phyloP scores from a whole-genome alignment of 2,797 vertebrate species.

The Urosaurus nigricauda region DNA sequence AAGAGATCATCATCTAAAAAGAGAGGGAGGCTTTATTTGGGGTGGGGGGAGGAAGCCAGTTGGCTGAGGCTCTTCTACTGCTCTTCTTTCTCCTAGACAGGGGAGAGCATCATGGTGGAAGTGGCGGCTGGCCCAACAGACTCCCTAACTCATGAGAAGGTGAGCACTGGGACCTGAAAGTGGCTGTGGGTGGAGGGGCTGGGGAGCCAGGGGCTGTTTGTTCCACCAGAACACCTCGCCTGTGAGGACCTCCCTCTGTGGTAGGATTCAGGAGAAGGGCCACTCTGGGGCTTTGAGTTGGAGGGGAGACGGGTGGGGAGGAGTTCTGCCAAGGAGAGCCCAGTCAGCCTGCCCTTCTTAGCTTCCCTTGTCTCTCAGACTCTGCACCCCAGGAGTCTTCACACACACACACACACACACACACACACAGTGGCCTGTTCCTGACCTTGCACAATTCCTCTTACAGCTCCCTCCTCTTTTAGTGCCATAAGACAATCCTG shows the following conservation, averaged over 20 bases:
- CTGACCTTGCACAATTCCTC: not conserved
- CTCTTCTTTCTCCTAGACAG: slow-evolving; percentile 80
- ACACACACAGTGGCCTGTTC: not conserved
- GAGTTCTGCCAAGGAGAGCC: not conserved
- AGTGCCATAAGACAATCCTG: no score
- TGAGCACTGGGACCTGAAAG: slow-evolving; percentile 49
- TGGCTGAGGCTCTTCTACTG: not conserved
- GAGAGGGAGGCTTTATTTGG: not conserved
- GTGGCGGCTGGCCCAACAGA: slow-evolving; percentile 94
- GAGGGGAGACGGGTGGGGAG: no score
- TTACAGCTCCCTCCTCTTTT: no score
- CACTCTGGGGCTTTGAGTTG: not conserved
- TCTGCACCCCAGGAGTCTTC: no score
- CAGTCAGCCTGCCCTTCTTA: no score
- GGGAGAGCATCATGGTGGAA: slow-evolving; percentile 98
- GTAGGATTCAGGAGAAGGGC: no score
- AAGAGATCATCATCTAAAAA: not conserved
- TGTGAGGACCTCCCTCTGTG: not conserved
- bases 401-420: no score
- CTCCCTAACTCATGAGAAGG: slow-evolving; percentile 94
- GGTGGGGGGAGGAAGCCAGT: not conserved
- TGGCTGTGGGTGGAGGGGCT: not conserved
- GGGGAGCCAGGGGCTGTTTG: not conserved
- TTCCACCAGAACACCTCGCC: not conserved
- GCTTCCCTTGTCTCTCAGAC: no score